Percentiles rank a stretch among this genome's conserved stretches.
Conservation (phyloP, 1,140 invertebrate species). For the Bombus soroeensis region DNA sequence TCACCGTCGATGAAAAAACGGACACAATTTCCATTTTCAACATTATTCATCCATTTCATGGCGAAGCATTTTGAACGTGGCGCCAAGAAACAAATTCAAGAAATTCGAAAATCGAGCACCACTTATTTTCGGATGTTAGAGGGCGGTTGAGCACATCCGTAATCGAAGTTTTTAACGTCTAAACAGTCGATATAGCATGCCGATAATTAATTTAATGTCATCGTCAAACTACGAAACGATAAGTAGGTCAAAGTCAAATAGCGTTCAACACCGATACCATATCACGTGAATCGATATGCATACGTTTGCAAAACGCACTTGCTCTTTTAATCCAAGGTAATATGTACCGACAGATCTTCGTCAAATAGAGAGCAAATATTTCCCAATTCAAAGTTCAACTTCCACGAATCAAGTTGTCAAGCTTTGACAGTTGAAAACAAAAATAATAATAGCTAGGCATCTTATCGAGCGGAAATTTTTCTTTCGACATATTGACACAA, state of each 20-base stretch:
- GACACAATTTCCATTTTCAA: slow-evolving; percentile 10
- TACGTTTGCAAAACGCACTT: not conserved
- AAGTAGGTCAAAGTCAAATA: slow-evolving; percentile 46
- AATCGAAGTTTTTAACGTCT: slow-evolving; percentile 44
- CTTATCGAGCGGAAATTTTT: too few species aligned
- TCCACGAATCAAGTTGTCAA: too few species aligned
- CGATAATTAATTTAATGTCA: slow-evolving; percentile 58
- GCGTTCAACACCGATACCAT: not conserved
- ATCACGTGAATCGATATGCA: not conserved
- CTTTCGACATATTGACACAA: too few species aligned
- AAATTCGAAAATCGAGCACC: not conserved
- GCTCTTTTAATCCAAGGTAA: too few species aligned
- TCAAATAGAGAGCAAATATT: too few species aligned
- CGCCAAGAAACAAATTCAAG: too few species aligned
- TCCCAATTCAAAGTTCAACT: too few species aligned
- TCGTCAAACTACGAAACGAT: slow-evolving; percentile 23
- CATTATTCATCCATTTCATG: too few species aligned
- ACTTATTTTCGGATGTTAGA: slow-evolving; percentile 54
- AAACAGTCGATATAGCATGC: slow-evolving; percentile 54
- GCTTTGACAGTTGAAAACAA: not conserved
- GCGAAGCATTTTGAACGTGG: not conserved
- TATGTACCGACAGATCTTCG: too few species aligned
- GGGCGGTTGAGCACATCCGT: not conserved
- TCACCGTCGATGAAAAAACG: slow-evolving; percentile 33
- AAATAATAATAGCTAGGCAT: not conserved